Conservation (phyloP, 2,797 vertebrate genomes). For the Strix occidentalis region DNA sequence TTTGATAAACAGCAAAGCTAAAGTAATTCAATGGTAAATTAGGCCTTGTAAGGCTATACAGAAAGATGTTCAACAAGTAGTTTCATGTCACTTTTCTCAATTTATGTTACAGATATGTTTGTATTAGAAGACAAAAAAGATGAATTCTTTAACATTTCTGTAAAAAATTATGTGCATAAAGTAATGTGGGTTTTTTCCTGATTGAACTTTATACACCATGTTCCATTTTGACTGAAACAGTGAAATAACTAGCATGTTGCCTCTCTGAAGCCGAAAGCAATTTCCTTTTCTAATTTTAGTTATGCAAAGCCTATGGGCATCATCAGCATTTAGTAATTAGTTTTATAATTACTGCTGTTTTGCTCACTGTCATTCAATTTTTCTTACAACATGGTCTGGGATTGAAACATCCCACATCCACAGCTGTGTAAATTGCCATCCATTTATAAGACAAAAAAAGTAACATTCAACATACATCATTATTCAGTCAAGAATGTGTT, state of each 20-base stretch:
- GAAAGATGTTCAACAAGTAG: conserved; percentile 49
- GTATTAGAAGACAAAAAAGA: conserved; percentile 51
- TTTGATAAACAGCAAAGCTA: background rate
- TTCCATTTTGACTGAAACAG: conserved; percentile 83
- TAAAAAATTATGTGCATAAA: conserved; percentile 72
- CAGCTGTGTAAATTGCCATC: conserved; percentile 95
- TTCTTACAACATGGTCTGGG: conserved; percentile 93
- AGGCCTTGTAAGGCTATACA: background rate
- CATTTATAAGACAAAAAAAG: conserved; percentile 88
- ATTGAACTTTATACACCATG: conserved; percentile 78
- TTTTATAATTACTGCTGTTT: conserved; percentile 99
- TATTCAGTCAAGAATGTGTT: conserved; percentile 78
- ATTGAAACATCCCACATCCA: conserved; percentile 95
- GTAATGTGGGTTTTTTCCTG: conserved; percentile 58
- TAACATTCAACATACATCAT: conserved; percentile 80
- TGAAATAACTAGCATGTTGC: conserved; percentile 83
- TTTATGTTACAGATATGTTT: conserved; percentile 39
- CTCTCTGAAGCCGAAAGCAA: conserved; percentile 95
- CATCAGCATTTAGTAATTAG: conserved; percentile 99
- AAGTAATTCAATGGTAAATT: background rate
- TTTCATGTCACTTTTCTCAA: background rate
- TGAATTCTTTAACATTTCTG: conserved; percentile 64
- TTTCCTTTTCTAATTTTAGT: conserved; percentile 99
- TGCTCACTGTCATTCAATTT: conserved; percentile 95
- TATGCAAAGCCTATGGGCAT: conserved; percentile 99